Evolutionary conservation across 2,113 vertebrate genomes (phyloP).

Genomic region (Anguilla rostrata): DNA sequence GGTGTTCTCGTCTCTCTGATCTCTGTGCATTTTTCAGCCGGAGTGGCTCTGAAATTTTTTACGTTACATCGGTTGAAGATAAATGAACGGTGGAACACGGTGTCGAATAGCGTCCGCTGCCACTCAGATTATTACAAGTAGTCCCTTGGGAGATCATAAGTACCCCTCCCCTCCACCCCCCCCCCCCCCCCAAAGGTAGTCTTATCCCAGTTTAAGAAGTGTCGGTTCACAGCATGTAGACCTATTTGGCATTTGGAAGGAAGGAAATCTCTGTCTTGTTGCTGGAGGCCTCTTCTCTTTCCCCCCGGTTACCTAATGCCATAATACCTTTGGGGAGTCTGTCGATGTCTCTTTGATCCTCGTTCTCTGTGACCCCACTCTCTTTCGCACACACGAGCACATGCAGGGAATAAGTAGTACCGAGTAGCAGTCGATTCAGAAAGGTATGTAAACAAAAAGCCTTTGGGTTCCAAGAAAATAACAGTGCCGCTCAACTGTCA

Average conservation of each 20-base stretch:
- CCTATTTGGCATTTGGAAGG: not conserved
- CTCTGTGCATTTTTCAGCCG: no score
- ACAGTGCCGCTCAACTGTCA: no score
- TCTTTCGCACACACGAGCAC: not conserved
- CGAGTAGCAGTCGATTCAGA: not conserved
- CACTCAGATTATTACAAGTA: not conserved
- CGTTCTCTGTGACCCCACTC: not conserved
- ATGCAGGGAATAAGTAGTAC: not conserved
- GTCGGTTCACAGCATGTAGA: not conserved
- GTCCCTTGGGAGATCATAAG: not conserved
- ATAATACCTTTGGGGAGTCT: slow-evolving; percentile 1
- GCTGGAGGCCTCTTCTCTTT: not conserved
- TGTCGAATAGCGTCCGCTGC: not conserved
- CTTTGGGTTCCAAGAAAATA: no score
- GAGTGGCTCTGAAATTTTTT: not conserved
- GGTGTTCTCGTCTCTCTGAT: no score
- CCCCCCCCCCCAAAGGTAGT: not conserved
- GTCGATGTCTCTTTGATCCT: not conserved
- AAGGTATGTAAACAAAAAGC: not conserved
- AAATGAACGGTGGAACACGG: not conserved
- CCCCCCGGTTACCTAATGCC: not conserved
- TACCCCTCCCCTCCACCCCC: no score
- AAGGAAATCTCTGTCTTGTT: not conserved
- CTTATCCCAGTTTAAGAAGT: not conserved
- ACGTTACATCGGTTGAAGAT: not conserved